Conservation (phyloP, 2,797 vertebrate genomes). For the Scyliorhinus canicula region DNA sequence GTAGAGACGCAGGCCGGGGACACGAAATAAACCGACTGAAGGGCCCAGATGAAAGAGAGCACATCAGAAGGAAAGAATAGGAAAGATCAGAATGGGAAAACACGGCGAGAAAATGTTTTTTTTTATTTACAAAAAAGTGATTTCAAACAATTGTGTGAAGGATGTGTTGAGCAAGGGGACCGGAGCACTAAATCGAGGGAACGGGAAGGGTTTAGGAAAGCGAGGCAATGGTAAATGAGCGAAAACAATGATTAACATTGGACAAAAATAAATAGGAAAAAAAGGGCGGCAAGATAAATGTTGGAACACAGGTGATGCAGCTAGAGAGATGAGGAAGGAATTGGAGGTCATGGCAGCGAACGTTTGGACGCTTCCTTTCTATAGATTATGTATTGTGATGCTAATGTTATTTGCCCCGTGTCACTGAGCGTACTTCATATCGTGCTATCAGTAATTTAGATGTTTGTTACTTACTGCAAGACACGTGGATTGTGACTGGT, state of each 20-base stretch:
- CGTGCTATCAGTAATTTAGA: constrained; percentile 28
- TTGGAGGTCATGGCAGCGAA: constrained; percentile 19
- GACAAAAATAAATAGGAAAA: not conserved
- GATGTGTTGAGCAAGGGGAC: no score
- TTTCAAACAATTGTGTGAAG: not conserved
- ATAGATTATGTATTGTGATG: constrained; percentile 34
- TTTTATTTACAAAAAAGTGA: no score
- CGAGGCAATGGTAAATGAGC: not conserved
- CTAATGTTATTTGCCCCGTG: constrained; percentile 32
- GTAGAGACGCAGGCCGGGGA: not conserved
- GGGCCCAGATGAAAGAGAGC: constrained; percentile 11
- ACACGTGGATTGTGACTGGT: constrained; percentile 34
- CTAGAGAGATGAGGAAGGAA: not conserved
- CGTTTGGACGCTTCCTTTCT: constrained; percentile 9
- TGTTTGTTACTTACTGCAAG: constrained; percentile 28
- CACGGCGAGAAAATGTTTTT: not conserved
- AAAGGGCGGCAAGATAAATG: not conserved
- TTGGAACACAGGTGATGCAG: constrained; percentile 15
- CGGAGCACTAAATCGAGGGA: not conserved
- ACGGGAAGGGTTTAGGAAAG: not conserved
- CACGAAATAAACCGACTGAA: constrained; percentile 2
- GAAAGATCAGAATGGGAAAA: not conserved
- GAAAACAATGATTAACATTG: not conserved
- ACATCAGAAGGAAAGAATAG: constrained; percentile 2
- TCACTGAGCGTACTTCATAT: constrained; percentile 37